A percentile compares a stretch with the other conserved stretches of the same genome.
Conservation (phyloP, 2,888 invertebrate genomes). For the Dysmachus trigonus region DNA sequence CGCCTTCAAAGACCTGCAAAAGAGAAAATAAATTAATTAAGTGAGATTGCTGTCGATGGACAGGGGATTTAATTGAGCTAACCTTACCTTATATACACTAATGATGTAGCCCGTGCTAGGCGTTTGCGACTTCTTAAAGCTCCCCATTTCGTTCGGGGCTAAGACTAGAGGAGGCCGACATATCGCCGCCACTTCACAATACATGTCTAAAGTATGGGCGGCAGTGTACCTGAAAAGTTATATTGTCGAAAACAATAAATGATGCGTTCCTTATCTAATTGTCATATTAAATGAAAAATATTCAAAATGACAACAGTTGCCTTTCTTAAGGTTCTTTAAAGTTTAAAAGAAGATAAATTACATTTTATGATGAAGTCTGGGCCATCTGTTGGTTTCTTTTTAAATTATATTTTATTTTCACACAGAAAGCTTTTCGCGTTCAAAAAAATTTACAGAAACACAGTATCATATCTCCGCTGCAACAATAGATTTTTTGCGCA, state of each 20-base stretch:
- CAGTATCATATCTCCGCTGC: no score
- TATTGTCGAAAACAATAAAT: neutral
- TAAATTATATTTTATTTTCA: no score
- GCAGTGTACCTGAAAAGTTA: constrained; percentile 75
- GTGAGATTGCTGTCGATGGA: neutral
- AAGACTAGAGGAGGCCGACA: constrained; percentile 80
- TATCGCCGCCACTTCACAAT: constrained; percentile 91
- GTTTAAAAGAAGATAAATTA: neutral
- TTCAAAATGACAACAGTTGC: no score
- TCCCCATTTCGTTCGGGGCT: constrained; percentile 75
- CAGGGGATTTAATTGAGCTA: neutral
- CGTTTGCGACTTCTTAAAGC: constrained; percentile 80
- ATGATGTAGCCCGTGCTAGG: constrained; percentile 89
- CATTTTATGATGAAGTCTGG: neutral
- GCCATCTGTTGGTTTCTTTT: no score
- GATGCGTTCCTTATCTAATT: neutral
- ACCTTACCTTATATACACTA: constrained; percentile 81
- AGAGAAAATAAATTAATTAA: neutral
- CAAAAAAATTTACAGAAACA: no score
- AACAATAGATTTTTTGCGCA: no score
- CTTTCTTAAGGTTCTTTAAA: neutral
- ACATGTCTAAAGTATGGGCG: constrained; percentile 85
- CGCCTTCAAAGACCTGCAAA: constrained; percentile 86
- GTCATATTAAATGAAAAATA: neutral
- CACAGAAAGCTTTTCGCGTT: no score